A percentile compares a stretch with the other conserved stretches of the same genome.
Evolutionary conservation across 2,888 invertebrate genomes (phyloP).

Genomic region (Geotrupes spiniger): DNA sequence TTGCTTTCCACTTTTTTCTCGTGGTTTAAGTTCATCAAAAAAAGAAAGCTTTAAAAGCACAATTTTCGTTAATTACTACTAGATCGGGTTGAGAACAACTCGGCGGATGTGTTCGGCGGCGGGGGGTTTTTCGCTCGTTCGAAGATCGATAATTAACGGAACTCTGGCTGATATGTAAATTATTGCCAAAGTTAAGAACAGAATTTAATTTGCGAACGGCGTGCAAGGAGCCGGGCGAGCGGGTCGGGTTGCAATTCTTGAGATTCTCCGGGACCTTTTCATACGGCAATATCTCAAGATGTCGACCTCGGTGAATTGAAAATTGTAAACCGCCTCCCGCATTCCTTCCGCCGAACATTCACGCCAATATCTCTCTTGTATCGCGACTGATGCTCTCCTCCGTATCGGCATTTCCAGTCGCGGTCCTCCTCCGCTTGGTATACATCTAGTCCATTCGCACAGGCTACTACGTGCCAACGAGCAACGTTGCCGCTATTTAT

Average conservation of each 20-base stretch:
- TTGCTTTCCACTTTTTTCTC: no score
- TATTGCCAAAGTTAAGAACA: constrained; percentile 25
- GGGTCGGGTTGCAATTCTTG: constrained; percentile 25
- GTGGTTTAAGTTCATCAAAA: no score
- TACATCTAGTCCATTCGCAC: no score
- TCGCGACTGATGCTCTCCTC: constrained; percentile 15
- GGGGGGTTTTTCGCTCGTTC: no score
- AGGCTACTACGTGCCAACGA: no score
- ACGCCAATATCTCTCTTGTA: constrained; percentile 41
- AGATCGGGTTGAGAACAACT: no score
- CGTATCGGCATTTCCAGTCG: constrained; percentile 13
- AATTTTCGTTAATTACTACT: no score
- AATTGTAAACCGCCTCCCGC: constrained; percentile 47
- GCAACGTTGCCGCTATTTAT: no score
- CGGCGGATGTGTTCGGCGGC: no score
- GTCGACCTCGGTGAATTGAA: constrained; percentile 48
- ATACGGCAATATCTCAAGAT: constrained; percentile 48
- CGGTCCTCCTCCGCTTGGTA: no score
- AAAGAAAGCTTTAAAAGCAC: no score
- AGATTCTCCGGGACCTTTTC: constrained; percentile 39
- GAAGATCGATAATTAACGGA: no score
- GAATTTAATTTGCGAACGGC: constrained; percentile 22
- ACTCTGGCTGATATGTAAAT: constrained; percentile 18
- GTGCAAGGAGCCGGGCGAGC: constrained; percentile 15
- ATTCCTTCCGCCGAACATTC: constrained; percentile 47